Evolutionary conservation across 2,113 vertebrate genomes (phyloP).

Genomic region (Sorex araneus): DNA sequence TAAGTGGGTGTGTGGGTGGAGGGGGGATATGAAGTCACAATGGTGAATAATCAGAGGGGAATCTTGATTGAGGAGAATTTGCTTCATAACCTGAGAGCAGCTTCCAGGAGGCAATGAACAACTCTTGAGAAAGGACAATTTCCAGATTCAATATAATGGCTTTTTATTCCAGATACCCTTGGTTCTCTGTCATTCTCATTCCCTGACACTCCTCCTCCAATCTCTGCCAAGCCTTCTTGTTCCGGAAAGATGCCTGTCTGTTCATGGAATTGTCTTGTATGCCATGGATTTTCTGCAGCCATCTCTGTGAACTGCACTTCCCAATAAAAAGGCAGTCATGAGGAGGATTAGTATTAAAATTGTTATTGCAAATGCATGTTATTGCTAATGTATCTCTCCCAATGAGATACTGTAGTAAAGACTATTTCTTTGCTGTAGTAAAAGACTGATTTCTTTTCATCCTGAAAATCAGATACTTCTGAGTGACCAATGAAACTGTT

Average conservation of each 20-base stretch:
- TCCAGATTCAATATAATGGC: neutral
- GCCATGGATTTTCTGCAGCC: neutral
- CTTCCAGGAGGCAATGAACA: slow-evolving; percentile 12
- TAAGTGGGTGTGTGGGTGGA: too few species aligned
- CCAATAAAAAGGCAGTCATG: neutral
- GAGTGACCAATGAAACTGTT: neutral
- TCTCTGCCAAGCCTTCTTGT: neutral
- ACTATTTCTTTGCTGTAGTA: neutral
- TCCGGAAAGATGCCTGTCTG: neutral
- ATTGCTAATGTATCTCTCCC: too few species aligned
- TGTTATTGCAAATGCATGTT: too few species aligned
- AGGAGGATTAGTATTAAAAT: too few species aligned
- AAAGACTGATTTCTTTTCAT: neutral
- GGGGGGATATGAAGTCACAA: neutral
- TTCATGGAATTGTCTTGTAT: neutral
- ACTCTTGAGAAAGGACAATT: neutral
- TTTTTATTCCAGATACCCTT: neutral
- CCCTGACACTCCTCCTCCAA: neutral
- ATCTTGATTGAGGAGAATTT: neutral
- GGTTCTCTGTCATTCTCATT: neutral
- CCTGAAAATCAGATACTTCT: neutral
- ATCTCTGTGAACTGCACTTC: neutral
- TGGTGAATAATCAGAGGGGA: neutral
- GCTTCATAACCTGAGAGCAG: neutral
- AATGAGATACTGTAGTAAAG: neutral